These are phyloP conservation scores for Agonopterix alstromeriana DNA, from an alignment of 2,888 invertebrate species.

Conservation along the genomic window DNA sequence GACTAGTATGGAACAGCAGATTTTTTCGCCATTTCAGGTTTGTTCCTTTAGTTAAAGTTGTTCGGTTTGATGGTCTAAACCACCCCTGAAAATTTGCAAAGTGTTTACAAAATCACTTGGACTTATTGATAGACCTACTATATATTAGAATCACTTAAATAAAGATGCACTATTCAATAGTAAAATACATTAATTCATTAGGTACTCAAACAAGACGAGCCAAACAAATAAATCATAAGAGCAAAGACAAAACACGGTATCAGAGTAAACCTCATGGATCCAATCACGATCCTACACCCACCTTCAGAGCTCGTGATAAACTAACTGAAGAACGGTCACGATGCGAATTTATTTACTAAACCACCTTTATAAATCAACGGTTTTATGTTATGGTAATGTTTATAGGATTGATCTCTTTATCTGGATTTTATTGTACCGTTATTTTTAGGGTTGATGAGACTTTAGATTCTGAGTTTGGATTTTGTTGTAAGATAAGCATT, in stretches of 20 bases:
- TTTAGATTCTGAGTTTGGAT: too few relatives aligned
- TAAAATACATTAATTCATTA: conserved; percentile 34
- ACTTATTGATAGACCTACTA: too few relatives aligned
- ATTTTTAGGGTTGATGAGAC: neutral
- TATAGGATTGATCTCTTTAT: conserved; percentile 34
- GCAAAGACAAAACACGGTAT: conserved; percentile 30
- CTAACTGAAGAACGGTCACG: conserved; percentile 51
- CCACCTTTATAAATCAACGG: conserved; percentile 44
- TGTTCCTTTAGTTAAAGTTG: too few relatives aligned
- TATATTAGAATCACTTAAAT: too few relatives aligned
- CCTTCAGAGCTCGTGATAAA: conserved; percentile 36
- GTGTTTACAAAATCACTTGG: too few relatives aligned
- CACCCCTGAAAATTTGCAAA: too few relatives aligned
- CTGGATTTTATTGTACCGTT: neutral
- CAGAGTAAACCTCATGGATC: conserved; percentile 24
- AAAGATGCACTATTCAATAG: neutral
- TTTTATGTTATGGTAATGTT: conserved; percentile 37
- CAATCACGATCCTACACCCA: conserved; percentile 22
- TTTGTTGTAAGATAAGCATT: too few relatives aligned
- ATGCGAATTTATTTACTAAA: conserved; percentile 55
- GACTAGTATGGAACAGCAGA: too few relatives aligned
- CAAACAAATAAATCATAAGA: conserved; percentile 44
- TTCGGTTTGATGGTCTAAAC: too few relatives aligned
- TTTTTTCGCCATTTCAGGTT: too few relatives aligned
- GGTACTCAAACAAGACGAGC: conserved; percentile 22